Percentiles rank a stretch among this genome's conserved stretches.
Conservation (phyloP, 2,113 vertebrate genomes). For the Eubucco bourcierii region DNA sequence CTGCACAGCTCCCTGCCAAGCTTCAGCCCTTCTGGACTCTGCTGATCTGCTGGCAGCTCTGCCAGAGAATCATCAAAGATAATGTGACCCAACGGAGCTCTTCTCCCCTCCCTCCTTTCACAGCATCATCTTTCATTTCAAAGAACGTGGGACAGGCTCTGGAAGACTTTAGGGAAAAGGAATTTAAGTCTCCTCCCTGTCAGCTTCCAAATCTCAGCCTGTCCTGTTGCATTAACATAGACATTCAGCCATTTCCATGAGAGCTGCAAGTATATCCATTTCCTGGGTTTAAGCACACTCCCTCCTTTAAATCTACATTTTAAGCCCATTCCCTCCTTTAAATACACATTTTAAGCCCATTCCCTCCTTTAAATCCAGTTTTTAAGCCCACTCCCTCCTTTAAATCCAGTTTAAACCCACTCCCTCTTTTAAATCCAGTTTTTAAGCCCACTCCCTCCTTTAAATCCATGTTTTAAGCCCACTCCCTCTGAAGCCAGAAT, state of each 20-base stretch:
- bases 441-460: too few species aligned
- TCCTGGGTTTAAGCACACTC: not conserved
- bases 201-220: not conserved
- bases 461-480: too few species aligned
- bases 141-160: not conserved
- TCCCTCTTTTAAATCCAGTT: too few species aligned
- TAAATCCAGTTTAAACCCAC: too few species aligned
- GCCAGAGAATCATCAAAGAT: fast-evolving
- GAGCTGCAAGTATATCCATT: fast-evolving
- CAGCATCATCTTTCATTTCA: not conserved
- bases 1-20: not conserved
- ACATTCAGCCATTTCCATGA: not conserved
- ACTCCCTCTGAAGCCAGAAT: too few species aligned
- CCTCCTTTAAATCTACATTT: too few species aligned
- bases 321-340: too few species aligned
- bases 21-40: not conserved
- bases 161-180: not conserved
- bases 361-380: too few species aligned
- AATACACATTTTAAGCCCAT: too few species aligned
- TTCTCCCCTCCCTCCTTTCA: not conserved
- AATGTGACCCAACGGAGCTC: fast-evolving
- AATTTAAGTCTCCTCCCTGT: fast-evolving
- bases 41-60: not conserved
- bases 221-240: not conserved
- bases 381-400: too few species aligned